Evolutionary conservation across 2,113 vertebrate species (phyloP).

Genomic region (Perca schrenkii): DNA sequence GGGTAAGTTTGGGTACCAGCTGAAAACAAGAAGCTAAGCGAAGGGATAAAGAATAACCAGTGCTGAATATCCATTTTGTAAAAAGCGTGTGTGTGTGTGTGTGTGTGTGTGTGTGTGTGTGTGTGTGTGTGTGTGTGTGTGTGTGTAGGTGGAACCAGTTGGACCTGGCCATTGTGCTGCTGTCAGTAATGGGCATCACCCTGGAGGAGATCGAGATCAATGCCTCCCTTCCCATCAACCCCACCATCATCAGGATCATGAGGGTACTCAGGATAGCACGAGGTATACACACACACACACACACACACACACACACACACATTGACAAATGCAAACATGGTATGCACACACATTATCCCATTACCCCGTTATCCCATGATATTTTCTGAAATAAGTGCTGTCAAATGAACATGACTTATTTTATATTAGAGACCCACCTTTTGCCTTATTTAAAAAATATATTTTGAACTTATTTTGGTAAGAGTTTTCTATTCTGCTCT

Average conservation of each 20-base stretch:
- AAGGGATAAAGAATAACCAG: neutral
- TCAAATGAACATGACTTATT: neutral
- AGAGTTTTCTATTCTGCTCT: neutral
- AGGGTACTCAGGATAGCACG: conserved; percentile 95
- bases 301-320: conserved; percentile 11
- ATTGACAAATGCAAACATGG: neutral
- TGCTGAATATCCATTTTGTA: neutral
- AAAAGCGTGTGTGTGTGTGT: conserved; percentile 23
- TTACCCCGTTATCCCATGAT: neutral
- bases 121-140: neutral
- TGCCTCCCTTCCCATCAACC: conserved; percentile 96
- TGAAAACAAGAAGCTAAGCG: conserved; percentile 52
- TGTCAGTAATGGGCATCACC: conserved; percentile 98
- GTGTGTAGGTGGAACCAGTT: conserved; percentile 95
- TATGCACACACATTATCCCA: neutral
- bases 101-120: conserved; percentile 26
- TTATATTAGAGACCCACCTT: too few relatives aligned
- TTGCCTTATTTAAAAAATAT: too few relatives aligned
- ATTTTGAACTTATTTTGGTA: too few relatives aligned
- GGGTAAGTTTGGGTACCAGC: conserved; percentile 89
- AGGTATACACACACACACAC: conserved; percentile 81
- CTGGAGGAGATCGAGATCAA: conserved; percentile 98
- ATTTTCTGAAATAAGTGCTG: neutral
- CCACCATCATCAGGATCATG: conserved; percentile 99
- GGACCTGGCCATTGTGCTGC: conserved; percentile 95